Evolutionary conservation across 2,113 vertebrate species (phyloP).

Genomic region (Tursiops truncatus): DNA sequence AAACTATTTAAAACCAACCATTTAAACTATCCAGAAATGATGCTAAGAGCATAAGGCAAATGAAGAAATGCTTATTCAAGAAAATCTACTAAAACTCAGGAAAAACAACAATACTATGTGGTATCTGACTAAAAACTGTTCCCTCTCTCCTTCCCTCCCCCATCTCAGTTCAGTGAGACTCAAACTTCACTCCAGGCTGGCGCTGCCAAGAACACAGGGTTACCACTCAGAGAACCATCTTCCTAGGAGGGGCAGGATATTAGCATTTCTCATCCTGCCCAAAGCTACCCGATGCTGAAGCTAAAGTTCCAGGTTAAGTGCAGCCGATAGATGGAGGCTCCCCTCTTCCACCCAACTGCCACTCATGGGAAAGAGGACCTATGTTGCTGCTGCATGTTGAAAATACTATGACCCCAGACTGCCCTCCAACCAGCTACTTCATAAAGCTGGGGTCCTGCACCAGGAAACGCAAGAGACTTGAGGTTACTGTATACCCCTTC

Average conservation of each 20-base stretch:
- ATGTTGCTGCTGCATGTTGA: background rate
- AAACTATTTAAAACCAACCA: conserved; percentile 12
- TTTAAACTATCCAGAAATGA: background rate
- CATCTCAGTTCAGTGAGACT: background rate
- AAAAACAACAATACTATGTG: background rate
- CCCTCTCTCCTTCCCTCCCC: background rate
- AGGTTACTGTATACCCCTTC: background rate
- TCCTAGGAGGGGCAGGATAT: background rate
- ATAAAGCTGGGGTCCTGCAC: background rate
- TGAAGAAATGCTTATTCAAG: background rate
- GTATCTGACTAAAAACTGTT: background rate
- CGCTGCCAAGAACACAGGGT: background rate
- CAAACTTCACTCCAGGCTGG: background rate
- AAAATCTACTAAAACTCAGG: conserved; percentile 25
- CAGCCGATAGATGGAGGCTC: background rate
- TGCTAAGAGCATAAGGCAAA: background rate
- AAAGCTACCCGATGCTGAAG: background rate
- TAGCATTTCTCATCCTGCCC: background rate
- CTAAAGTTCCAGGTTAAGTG: background rate
- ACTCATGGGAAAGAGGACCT: background rate
- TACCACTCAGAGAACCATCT: background rate
- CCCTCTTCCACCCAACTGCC: background rate
- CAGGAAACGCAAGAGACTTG: background rate
- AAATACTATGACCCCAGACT: background rate
- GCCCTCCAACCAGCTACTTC: background rate